phyloP scores from a whole-genome alignment of 2,888 invertebrate species.

The Herminia tarsipennalis region DNA sequence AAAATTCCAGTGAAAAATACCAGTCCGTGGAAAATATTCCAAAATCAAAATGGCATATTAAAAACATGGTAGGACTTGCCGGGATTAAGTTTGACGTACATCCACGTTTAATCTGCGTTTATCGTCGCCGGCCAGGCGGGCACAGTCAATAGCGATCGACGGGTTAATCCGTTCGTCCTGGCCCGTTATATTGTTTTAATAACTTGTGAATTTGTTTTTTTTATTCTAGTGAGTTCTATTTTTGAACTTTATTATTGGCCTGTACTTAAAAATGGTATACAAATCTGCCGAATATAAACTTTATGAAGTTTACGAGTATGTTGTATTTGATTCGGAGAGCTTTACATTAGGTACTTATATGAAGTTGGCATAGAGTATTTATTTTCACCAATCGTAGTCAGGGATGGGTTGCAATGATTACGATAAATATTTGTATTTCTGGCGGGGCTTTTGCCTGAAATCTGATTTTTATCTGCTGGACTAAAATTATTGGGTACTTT shows the following conservation, averaged over 20 bases:
- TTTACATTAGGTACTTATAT: too few relatives aligned
- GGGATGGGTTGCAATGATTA: too few relatives aligned
- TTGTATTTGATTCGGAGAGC: too few relatives aligned
- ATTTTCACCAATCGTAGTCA: too few relatives aligned
- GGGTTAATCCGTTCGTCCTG: constrained; percentile 66
- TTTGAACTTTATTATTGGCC: neutral
- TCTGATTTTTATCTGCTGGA: too few relatives aligned
- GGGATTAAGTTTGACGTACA: constrained; percentile 65
- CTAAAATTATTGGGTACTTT: too few relatives aligned
- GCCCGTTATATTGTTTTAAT: constrained; percentile 52
- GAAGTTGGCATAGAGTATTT: too few relatives aligned
- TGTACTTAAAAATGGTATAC: too few relatives aligned
- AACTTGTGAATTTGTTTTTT: constrained; percentile 49
- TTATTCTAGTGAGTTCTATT: neutral
- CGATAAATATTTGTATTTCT: too few relatives aligned
- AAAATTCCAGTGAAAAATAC: neutral
- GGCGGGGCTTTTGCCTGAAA: too few relatives aligned
- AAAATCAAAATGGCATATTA: constrained; percentile 51
- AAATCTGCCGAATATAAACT: too few relatives aligned
- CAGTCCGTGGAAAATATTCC: constrained; percentile 19
- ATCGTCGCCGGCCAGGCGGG: constrained; percentile 72
- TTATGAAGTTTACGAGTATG: too few relatives aligned
- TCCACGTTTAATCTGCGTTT: constrained; percentile 76
- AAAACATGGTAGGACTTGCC: constrained; percentile 56
- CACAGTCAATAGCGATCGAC: constrained; percentile 69